These are phyloP conservation scores for Frieseomelitta varia DNA, from an alignment of 1,140 invertebrate genomes.

Conservation along the genomic window DNA sequence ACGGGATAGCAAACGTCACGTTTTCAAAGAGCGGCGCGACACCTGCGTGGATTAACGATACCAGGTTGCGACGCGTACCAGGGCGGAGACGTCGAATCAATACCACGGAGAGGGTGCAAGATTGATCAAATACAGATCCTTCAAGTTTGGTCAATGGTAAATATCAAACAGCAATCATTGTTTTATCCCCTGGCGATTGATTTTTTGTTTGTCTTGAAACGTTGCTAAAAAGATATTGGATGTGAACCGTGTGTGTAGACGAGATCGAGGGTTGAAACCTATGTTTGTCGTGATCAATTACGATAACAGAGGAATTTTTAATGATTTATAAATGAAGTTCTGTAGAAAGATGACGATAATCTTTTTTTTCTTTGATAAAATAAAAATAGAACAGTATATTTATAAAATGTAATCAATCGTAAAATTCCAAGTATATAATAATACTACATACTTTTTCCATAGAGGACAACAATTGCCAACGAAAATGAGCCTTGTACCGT, in stretches of 20 bases:
- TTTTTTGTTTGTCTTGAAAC: not conserved
- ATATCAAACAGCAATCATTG: conserved; percentile 6
- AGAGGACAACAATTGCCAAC: too few species aligned
- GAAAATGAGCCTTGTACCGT: too few species aligned
- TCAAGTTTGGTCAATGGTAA: not conserved
- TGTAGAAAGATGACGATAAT: not conserved
- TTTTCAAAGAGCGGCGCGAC: conserved; percentile 1
- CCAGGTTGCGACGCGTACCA: conserved; percentile 19
- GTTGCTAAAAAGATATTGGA: not conserved
- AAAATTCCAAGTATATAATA: too few species aligned
- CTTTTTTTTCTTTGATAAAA: not conserved
- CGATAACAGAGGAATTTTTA: not conserved
- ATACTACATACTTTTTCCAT: too few species aligned
- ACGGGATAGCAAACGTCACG: conserved; percentile 24
- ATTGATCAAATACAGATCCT: conserved; percentile 23
- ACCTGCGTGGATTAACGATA: conserved; percentile 36
- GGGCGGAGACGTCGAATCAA: not conserved
- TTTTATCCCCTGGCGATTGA: not conserved
- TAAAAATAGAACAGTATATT: too few species aligned
- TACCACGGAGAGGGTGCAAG: not conserved
- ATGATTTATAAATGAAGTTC: not conserved
- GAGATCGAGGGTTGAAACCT: not conserved
- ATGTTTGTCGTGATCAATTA: not conserved
- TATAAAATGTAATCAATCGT: not conserved
- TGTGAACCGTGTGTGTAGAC: too few species aligned